Percentiles rank a stretch among this genome's conserved stretches.
phyloP scores from a whole-genome alignment of 2,888 invertebrate species.

The Reticulitermes lucifugus region DNA sequence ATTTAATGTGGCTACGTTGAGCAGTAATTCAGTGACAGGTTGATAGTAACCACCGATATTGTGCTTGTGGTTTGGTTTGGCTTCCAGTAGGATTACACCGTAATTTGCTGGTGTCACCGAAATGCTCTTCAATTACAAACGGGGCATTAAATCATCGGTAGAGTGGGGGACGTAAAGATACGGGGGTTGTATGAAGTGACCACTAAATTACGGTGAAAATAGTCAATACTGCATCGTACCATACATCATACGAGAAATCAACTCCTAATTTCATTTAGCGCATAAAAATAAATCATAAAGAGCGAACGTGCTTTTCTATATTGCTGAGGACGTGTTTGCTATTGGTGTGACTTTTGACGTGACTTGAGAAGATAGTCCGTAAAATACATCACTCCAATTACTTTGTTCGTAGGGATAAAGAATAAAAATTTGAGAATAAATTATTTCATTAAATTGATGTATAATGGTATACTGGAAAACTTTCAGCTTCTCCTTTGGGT shows the following conservation, averaged over 20 bases:
- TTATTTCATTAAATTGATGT: too few relatives aligned
- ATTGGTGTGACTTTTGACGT: too few relatives aligned
- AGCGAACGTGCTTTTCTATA: too few relatives aligned
- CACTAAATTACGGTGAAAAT: not conserved
- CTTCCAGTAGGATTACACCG: constrained; percentile 19
- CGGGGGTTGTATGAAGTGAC: not conserved
- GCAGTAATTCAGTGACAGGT: constrained; percentile 28
- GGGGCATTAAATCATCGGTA: constrained; percentile 25
- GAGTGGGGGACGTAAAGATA: constrained; percentile 5
- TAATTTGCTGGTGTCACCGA: constrained; percentile 29
- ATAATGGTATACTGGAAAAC: too few relatives aligned
- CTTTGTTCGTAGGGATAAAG: too few relatives aligned
- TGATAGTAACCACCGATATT: constrained; percentile 21
- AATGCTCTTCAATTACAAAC: constrained; percentile 24
- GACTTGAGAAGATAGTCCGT: too few relatives aligned
- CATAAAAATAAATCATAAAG: too few relatives aligned
- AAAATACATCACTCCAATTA: too few relatives aligned
- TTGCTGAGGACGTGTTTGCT: too few relatives aligned
- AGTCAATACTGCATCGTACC: not conserved
- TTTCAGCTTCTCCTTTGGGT: too few relatives aligned
- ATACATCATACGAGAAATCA: not conserved
- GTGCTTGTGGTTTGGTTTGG: not conserved
- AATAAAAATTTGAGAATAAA: too few relatives aligned
- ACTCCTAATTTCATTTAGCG: too few relatives aligned
- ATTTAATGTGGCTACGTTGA: constrained; percentile 7